Evolutionary conservation across 1,140 invertebrate species (phyloP).

Genomic region (Pemphigus obesinymphae): DNA sequence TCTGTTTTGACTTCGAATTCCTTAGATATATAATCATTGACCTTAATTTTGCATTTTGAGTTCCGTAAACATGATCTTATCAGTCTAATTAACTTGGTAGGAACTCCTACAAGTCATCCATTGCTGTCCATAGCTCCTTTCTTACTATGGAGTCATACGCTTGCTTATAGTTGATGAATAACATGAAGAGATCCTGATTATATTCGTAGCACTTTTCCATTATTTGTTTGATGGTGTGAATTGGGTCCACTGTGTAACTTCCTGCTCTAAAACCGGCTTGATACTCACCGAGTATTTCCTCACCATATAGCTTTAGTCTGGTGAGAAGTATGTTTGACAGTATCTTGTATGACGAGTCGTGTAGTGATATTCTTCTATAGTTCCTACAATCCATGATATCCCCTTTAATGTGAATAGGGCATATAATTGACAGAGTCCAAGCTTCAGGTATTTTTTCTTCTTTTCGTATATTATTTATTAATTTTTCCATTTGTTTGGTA

Average conservation of each 20-base stretch:
- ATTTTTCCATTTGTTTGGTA: no score
- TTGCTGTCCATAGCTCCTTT: not conserved
- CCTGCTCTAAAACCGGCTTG: not conserved
- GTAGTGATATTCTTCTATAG: not conserved
- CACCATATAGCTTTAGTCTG: not conserved
- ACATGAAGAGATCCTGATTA: not conserved
- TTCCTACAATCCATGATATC: not conserved
- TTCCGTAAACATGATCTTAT: not conserved
- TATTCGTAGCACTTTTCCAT: not conserved
- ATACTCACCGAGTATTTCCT: not conserved
- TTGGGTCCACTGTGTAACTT: not conserved
- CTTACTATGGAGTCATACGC: not conserved
- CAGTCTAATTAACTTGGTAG: slow-evolving; percentile 3
- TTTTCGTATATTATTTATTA: no score
- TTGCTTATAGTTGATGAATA: not conserved
- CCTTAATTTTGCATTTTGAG: not conserved
- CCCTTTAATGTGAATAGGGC: no score
- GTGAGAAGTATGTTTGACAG: not conserved
- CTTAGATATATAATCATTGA: not conserved
- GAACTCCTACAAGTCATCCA: not conserved
- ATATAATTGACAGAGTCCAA: no score
- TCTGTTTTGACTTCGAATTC: not conserved
- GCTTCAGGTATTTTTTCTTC: no score
- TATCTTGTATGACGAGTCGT: not conserved
- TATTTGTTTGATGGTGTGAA: not conserved